Percentiles rank a stretch among this genome's conserved stretches.
These are phyloP conservation scores for Eolophus roseicapilla DNA, from an alignment of 2,113 vertebrate genomes.

Conservation along the genomic window DNA sequence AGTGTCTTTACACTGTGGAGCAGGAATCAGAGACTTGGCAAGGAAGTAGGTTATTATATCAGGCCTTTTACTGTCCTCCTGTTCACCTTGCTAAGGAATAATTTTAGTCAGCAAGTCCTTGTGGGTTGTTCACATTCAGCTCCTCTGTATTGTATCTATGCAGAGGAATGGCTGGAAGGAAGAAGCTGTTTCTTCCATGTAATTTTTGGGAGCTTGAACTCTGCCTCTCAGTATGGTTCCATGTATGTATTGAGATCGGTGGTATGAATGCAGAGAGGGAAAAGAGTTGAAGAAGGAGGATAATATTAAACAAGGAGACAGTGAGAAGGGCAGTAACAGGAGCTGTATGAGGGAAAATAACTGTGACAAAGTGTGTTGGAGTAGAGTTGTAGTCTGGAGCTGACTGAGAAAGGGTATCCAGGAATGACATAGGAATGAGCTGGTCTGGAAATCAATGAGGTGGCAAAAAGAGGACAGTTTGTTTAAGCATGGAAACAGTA, in stretches of 20 bases:
- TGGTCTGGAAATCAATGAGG: not conserved
- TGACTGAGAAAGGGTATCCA: not conserved
- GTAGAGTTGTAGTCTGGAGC: not conserved
- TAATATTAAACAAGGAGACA: not conserved
- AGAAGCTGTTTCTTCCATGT: not conserved
- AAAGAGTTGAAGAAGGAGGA: not conserved
- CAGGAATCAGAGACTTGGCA: not conserved
- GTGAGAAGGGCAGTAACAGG: not conserved
- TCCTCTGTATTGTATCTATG: not conserved
- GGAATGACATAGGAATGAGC: not conserved
- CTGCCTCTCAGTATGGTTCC: not conserved
- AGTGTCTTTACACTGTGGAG: not conserved
- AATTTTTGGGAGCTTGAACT: not conserved
- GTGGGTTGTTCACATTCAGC: not conserved
- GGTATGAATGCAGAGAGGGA: not conserved
- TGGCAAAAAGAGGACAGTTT: not conserved
- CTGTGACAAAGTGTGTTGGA: not conserved
- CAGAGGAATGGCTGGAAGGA: not conserved
- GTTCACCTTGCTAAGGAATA: constrained; percentile 3
- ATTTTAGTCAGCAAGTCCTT: not conserved
- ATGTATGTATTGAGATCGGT: accelerated
- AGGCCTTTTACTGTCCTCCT: not conserved
- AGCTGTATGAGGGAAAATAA: not conserved
- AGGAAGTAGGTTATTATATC: not conserved
- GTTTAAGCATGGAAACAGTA: not conserved